Evolutionary conservation across 35 echinoderm and acorn worm genomes (phyloP).

Genomic region (Strongylocentrotus purpuratus): DNA sequence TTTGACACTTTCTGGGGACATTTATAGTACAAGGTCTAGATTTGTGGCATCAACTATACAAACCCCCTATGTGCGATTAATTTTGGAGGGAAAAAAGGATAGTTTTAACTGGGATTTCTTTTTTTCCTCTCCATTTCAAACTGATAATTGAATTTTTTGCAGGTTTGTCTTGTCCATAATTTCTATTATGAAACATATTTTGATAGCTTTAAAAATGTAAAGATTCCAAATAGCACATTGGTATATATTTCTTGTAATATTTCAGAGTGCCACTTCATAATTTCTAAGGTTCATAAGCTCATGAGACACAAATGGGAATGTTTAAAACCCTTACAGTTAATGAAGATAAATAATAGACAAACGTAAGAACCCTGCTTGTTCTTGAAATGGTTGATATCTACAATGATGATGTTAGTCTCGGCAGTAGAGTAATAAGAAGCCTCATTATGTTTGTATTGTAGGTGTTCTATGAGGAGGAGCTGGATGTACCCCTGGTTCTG

Average conservation of each 20-base stretch:
- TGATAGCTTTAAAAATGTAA: background rate
- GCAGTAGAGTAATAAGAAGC: background rate
- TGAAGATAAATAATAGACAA: background rate
- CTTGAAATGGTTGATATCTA: background rate
- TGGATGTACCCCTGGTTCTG: conserved; percentile 93
- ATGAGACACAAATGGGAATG: background rate
- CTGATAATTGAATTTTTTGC: background rate
- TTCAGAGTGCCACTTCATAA: background rate
- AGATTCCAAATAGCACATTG: background rate
- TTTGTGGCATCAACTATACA: too few relatives aligned
- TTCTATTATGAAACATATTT: background rate
- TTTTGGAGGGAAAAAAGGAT: background rate
- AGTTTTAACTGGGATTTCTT: background rate
- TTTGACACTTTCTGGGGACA: background rate
- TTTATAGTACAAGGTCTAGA: background rate
- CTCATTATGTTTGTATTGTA: conserved; percentile 27
- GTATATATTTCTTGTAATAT: background rate
- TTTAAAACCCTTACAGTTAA: background rate
- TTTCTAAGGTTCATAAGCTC: background rate
- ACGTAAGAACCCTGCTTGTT: background rate
- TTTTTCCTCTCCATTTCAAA: background rate
- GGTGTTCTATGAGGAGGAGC: conserved; percentile 99
- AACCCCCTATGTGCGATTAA: background rate
- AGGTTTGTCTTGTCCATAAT: background rate
- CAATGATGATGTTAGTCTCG: background rate